Evolutionary conservation across 2,888 invertebrate genomes (phyloP).

Genomic region (Acanthosepion lycidas): DNA sequence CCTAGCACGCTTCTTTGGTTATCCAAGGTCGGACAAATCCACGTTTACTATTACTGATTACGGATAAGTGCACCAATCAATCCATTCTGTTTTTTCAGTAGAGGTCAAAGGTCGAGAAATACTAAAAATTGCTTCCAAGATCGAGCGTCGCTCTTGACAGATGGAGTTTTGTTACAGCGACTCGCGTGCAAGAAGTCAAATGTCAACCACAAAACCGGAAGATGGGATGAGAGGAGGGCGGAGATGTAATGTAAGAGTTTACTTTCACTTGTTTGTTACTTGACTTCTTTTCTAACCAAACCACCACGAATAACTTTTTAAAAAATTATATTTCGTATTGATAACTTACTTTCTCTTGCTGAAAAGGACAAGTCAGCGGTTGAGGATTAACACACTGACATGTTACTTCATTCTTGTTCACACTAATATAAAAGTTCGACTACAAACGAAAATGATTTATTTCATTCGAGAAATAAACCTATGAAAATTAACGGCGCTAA

Average conservation of each 20-base stretch:
- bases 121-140: background rate
- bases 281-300: background rate
- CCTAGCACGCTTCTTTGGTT: background rate
- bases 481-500: too few relatives aligned
- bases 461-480: too few relatives aligned
- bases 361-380: background rate
- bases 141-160: background rate
- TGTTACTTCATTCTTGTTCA: background rate
- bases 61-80: background rate
- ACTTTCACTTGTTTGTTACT: background rate
- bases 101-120: background rate
- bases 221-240: background rate
- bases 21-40: background rate
- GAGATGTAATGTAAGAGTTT: background rate
- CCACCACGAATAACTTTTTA: background rate
- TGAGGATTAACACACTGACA: background rate
- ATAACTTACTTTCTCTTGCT: background rate
- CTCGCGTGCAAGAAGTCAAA: constrained; percentile 33
- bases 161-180: background rate
- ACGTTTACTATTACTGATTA: constrained; percentile 33
- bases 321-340: background rate
- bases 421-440: too few relatives aligned
- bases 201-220: background rate
- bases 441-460: too few relatives aligned
- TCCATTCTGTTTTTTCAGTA: background rate